phyloP scores from a whole-genome alignment of 2,113 vertebrate species.

The Vanacampus margaritifer region DNA sequence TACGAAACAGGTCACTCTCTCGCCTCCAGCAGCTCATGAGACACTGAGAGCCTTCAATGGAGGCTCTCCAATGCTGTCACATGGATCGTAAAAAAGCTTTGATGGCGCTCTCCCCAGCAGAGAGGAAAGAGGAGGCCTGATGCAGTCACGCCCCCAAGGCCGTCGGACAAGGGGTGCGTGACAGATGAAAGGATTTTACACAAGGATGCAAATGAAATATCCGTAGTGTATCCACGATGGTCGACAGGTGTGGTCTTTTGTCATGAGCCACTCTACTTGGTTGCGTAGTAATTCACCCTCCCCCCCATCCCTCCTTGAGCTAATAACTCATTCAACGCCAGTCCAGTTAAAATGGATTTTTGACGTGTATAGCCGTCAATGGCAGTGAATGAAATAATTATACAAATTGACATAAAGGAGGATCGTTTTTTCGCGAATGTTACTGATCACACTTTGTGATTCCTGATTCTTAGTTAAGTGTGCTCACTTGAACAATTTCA shows the following conservation, averaged over 20 bases:
- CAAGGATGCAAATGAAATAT: conserved; percentile 31
- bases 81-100: conserved; percentile 45
- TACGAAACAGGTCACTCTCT: conserved; percentile 48
- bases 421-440: background rate
- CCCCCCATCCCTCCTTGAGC: no score
- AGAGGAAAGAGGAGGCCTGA: conserved; percentile 22
- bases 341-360: no score
- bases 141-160: conserved; percentile 40
- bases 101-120: conserved; percentile 35
- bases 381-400: background rate
- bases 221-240: conserved; percentile 22
- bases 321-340: no score
- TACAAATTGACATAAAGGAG: conserved; percentile 6
- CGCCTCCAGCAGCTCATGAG: conserved; percentile 30
- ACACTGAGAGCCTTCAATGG: conserved; percentile 41
- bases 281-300: conserved; percentile 4
- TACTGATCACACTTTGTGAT: background rate
- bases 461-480: background rate
- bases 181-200: conserved; percentile 46
- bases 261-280: background rate
- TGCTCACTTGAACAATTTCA: background rate
- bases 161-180: conserved; percentile 25
- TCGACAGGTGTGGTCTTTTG: conserved; percentile 28
- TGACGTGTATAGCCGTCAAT: no score
- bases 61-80: conserved; percentile 32